Evolutionary conservation across 2,888 invertebrate genomes (phyloP), one percentile per base, ranked within the genome.

Genomic region (Agonopterix subpropinquella): DNA sequence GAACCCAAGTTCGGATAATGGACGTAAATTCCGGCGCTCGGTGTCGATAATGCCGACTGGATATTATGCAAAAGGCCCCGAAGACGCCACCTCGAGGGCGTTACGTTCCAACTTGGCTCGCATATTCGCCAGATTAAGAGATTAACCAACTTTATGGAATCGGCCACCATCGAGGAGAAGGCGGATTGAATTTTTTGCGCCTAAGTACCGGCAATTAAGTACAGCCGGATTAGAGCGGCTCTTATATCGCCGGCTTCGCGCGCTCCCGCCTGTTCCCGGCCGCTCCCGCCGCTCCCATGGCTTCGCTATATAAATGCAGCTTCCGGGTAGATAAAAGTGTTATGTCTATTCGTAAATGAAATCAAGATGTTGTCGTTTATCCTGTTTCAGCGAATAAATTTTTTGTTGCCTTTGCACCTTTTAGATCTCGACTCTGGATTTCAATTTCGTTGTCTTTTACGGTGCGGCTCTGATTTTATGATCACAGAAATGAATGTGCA

Each of bases 111-210:
- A 36, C 49, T 41, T 44, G 11, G 28, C 46, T 47, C 46, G 41
- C 49, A 43, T 46, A 43, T 43, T 43, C 47, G 44, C 51, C 50
- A 47, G 53, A 59, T 59, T 56, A 59, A 56, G 53, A 57, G 59
- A 59, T 57, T 57, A 59, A 54, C 52, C 50, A 53, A 59, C 55
- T 56, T 59, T 56, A 57, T 53, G 53, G 53, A 45, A 48, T 47
- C 55, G 51, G 50, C 52, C 48, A n/a, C 47, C 53, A 55, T 49
- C 48, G 28, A 5, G 28, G 28, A 28, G 28, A 7, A 28, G 49
- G 48, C 43, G 48, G 56, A 57, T 56, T 56, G 53, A 56, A 51
- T 59, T 57, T 59, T 58, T 59, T 53, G 47, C 52, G 46, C 53
- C 15, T 8, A 50, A 52, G 49, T 53, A 47, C 41, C 49, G 50